Conservation (phyloP, 2,797 vertebrate species). For the Ctenosaura bakeri region DNA sequence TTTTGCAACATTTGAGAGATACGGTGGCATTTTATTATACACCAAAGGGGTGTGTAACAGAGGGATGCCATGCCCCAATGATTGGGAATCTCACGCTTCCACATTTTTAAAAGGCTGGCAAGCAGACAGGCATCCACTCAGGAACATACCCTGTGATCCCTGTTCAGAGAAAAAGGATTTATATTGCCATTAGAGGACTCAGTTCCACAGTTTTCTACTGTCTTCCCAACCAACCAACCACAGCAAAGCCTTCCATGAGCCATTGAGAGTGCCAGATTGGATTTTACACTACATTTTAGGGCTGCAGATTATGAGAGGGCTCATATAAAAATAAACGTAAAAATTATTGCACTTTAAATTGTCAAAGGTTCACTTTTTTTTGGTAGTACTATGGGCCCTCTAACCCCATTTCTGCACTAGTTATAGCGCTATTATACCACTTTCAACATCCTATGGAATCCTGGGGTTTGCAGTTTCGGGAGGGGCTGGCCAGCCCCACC, state of each 20-base stretch:
- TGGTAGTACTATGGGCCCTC: not conserved
- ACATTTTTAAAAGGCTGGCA: conserved; percentile 34
- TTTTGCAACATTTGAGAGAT: conserved; percentile 46
- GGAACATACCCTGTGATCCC: not conserved
- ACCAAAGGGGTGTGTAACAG: conserved; percentile 53
- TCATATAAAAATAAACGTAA: too few species aligned
- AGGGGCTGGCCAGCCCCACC: too few species aligned
- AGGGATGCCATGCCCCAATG: conserved; percentile 50
- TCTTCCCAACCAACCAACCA: conserved; percentile 5
- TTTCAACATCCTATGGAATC: too few species aligned
- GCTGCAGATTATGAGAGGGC: not conserved
- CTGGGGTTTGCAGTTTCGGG: too few species aligned
- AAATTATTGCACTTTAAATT: too few species aligned
- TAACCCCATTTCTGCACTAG: too few species aligned
- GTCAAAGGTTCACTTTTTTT: too few species aligned
- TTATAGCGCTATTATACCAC: too few species aligned
- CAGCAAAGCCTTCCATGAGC: accelerated
- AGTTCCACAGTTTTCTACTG: not conserved
- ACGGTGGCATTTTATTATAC: conserved; percentile 57
- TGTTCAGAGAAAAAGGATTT: conserved; percentile 8
- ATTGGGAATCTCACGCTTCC: conserved; percentile 47
- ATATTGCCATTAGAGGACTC: not conserved
- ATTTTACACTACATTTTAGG: not conserved
- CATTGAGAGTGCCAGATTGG: not conserved
- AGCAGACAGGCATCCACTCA: conserved; percentile 30